Conservation (phyloP, 2,113 vertebrate genomes). For the Thymallus thymallus region DNA sequence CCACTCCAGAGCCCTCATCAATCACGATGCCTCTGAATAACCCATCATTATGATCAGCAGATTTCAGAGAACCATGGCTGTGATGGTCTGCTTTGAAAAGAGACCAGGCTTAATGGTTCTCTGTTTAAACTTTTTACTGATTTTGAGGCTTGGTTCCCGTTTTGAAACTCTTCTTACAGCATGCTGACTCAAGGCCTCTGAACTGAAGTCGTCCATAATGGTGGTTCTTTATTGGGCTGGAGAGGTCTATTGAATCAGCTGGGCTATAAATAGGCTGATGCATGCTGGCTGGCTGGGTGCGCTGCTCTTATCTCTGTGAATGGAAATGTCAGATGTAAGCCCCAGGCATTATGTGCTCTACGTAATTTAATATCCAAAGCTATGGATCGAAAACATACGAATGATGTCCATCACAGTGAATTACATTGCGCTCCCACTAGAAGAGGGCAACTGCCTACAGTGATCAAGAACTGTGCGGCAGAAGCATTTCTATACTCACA, state of each 20-base stretch:
- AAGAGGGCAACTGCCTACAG: too few species aligned
- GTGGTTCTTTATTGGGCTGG: constrained; percentile 36
- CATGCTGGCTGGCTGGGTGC: constrained; percentile 10
- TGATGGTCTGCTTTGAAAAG: constrained; percentile 17
- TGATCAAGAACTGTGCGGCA: neutral
- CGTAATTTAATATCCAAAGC: constrained; percentile 39
- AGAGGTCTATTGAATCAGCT: constrained; percentile 26
- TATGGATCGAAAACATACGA: constrained; percentile 34
- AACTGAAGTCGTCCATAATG: constrained; percentile 33
- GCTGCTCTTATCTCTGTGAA: constrained; percentile 42
- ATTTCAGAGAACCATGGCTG: constrained; percentile 23
- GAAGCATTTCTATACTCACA: neutral
- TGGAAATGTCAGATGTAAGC: constrained; percentile 55
- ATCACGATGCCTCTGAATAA: constrained; percentile 17
- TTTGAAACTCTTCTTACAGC: constrained; percentile 15
- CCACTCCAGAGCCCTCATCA: constrained; percentile 21
- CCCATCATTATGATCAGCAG: constrained; percentile 23
- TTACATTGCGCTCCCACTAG: neutral
- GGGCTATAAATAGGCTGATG: constrained; percentile 19
- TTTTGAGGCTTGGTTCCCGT: neutral
- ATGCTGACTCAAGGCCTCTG: constrained; percentile 21
- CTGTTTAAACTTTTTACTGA: constrained; percentile 7
- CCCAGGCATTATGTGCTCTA: constrained; percentile 43
- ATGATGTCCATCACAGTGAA: constrained; percentile 35
- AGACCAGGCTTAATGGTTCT: constrained; percentile 16